A percentile compares a stretch with the other conserved stretches of the same genome.
Evolutionary conservation across 2,888 invertebrate species (phyloP).

Genomic region (Microplitis deprimator): DNA sequence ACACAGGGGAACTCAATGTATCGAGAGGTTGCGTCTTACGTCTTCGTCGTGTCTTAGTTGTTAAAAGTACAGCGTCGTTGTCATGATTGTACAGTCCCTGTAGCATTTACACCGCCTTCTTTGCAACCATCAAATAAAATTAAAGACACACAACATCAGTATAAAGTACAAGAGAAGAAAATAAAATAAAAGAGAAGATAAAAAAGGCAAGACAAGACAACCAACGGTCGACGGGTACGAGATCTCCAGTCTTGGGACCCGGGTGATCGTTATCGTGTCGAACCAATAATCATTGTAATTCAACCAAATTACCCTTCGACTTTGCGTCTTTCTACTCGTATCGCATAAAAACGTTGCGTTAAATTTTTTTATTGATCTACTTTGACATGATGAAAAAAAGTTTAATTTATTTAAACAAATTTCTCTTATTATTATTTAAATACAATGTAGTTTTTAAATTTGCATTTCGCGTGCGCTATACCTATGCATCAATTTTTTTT

Average conservation of each 20-base stretch:
- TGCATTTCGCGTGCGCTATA: background rate
- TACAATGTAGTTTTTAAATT: background rate
- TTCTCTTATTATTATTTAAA: background rate
- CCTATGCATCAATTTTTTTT: background rate
- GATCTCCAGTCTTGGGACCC: background rate
- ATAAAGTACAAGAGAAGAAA: background rate
- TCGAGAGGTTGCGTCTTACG: background rate
- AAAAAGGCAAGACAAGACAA: no score
- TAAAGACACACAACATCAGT: conserved; percentile 10
- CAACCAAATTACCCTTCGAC: conserved; percentile 40
- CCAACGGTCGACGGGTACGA: no score
- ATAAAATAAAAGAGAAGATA: background rate
- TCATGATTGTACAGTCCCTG: background rate
- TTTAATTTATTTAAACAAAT: background rate
- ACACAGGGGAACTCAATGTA: background rate
- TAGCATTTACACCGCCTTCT: background rate
- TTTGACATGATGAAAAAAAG: background rate
- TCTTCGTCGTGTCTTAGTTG: background rate
- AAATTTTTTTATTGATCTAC: background rate
- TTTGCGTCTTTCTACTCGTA: background rate
- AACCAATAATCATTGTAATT: conserved; percentile 49
- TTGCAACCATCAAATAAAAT: background rate
- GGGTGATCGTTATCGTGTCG: conserved; percentile 43
- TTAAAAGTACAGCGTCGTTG: background rate
- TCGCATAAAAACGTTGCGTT: background rate